Evolutionary conservation across 2,888 invertebrate genomes (phyloP).

Genomic region (Sturmia bella): DNA sequence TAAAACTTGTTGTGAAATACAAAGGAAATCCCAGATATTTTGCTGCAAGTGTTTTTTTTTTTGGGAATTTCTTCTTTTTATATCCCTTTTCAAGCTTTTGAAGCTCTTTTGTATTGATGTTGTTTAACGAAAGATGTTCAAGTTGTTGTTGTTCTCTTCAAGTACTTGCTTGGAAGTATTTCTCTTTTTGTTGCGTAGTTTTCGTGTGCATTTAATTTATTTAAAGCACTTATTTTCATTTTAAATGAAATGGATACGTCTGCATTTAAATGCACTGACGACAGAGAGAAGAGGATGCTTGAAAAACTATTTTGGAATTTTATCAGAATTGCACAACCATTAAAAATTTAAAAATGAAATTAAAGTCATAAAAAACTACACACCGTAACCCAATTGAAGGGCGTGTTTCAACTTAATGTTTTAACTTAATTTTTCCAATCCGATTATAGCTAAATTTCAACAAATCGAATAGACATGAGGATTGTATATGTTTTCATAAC

Average conservation of each 20-base stretch:
- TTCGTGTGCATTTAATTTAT: constrained; percentile 14
- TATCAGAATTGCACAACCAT: neutral
- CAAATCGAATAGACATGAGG: too few relatives aligned
- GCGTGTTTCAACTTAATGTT: too few relatives aligned
- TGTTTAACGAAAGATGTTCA: neutral
- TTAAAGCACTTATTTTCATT: neutral
- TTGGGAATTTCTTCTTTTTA: constrained; percentile 9
- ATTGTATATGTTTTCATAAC: too few relatives aligned
- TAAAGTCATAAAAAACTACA: too few relatives aligned
- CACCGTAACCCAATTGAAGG: too few relatives aligned
- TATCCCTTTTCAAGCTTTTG: constrained; percentile 18
- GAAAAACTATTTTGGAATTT: neutral
- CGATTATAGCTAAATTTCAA: too few relatives aligned
- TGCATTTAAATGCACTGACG: constrained; percentile 1
- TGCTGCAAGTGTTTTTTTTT: neutral
- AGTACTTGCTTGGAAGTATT: constrained; percentile 18
- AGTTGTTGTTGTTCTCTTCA: constrained; percentile 26
- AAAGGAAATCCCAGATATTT: constrained; percentile 14
- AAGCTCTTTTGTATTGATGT: constrained; percentile 33
- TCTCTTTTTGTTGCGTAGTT: neutral
- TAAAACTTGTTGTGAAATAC: constrained; percentile 26
- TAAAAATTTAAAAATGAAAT: too few relatives aligned
- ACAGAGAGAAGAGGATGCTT: neutral
- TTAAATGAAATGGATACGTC: constrained; percentile 9
- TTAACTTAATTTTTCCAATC: too few relatives aligned